Base-by-base conservation (phyloP, 2,888 invertebrate species). In the Blera fallax region DNA sequence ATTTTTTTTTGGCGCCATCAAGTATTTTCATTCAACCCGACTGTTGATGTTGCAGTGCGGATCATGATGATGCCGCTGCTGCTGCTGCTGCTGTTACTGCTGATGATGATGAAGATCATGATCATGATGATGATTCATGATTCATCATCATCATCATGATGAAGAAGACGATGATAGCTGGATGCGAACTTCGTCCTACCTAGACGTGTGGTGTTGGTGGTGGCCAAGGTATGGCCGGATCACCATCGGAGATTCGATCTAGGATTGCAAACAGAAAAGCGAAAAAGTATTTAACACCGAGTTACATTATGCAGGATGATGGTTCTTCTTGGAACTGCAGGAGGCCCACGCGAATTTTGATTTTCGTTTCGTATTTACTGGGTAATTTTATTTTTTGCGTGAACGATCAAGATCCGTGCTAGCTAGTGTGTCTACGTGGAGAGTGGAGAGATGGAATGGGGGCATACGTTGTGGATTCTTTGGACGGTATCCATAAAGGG, bases 1-100 rank as follows among this genome's bases (percentile, higher is more conserved):
- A 78, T 67, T 85, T 87, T 85, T 87, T 87, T 87, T 87, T 87
- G 87, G 87, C 87, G 87, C 87, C 87, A 87, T 81, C 87, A 69
- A 78, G 76, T 82, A 87, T 67, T 82, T 62, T 64, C 24, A 52
- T 54, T 60, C 65, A 48, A 37, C 32, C 21, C 16, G 24, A 11
- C 67, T 60, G 70, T 37, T 72, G 70, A 43, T 54, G 73, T 21
- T 5, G n/a, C 40, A 50, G 56, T 64, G 62, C 34, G 69, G 45
- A 48, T 70, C 62, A 24, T 34, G 67, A 65, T 83, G 60, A 34
- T 50, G 72, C 34, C 74, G 73, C 40, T 79, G 73, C 11, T 56
- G 74, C 21, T 54, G 54, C 1, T 58, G 50, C 8, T 60, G 50
- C 3, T 67, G 56, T 16, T 16, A 37, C 24, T 32, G 62, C 18